phyloP scores from a whole-genome alignment of 2,797 vertebrate genomes.

The Pygocentrus nattereri region DNA sequence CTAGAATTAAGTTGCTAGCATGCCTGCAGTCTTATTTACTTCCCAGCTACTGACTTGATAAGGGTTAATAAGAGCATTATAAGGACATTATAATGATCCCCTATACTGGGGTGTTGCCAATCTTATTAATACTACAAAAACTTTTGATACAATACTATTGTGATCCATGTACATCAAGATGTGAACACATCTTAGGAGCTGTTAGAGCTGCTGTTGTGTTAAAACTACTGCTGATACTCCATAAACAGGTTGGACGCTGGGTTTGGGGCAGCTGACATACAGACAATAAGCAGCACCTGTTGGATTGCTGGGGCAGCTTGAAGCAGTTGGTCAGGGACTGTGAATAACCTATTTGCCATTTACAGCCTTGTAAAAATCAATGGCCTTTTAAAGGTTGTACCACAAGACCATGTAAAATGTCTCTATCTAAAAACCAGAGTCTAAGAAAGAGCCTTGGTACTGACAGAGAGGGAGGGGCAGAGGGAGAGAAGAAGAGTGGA shows the following conservation, averaged over 20 bases:
- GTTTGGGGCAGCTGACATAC: not conserved
- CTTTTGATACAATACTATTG: too few relatives aligned
- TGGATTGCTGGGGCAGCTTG: not conserved
- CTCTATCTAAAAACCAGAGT: conserved; percentile 62
- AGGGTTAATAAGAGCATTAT: too few relatives aligned
- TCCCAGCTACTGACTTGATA: too few relatives aligned
- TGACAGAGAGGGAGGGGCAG: conserved; percentile 37
- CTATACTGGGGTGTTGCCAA: too few relatives aligned
- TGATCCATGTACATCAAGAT: too few relatives aligned
- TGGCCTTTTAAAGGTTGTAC: conserved; percentile 65
- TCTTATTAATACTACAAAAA: too few relatives aligned
- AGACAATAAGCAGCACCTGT: conserved; percentile 14
- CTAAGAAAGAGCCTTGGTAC: conserved; percentile 33
- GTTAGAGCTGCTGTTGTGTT: not conserved
- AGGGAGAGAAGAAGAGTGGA: not conserved
- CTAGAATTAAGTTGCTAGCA: too few relatives aligned
- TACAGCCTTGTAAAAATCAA: conserved; percentile 75
- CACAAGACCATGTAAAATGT: conserved; percentile 65
- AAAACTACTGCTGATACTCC: not conserved
- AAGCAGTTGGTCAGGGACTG: conserved; percentile 53
- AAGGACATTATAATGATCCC: too few relatives aligned
- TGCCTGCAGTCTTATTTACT: too few relatives aligned
- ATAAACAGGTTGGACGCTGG: not conserved
- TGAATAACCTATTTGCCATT: conserved; percentile 61
- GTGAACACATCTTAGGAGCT: too few relatives aligned